phyloP scores from a whole-genome alignment of 2,888 invertebrate species.

The Eretmocerus hayati region DNA sequence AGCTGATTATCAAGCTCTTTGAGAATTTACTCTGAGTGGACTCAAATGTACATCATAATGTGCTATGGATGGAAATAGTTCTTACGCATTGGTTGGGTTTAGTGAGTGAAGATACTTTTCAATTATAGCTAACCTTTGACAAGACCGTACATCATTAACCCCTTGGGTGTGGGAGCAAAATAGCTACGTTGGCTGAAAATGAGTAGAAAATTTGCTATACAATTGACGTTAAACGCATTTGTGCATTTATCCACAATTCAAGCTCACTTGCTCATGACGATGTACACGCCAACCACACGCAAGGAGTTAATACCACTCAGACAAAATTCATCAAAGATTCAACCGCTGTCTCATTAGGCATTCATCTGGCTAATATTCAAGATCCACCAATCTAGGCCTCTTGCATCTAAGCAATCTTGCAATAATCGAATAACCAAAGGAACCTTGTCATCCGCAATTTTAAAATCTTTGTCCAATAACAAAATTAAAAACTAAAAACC shows the following conservation, averaged over 20 bases:
- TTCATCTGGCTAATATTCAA: constrained; percentile 10
- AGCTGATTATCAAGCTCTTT: too few relatives aligned
- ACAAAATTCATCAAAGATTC: constrained; percentile 21
- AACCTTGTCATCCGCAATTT: too few relatives aligned
- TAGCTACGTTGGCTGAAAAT: constrained; percentile 25
- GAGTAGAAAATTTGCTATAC: constrained; percentile 18
- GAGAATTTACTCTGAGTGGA: too few relatives aligned
- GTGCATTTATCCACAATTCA: constrained; percentile 23
- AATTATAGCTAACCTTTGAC: constrained; percentile 18
- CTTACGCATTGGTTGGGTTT: constrained; percentile 14
- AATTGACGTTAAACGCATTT: constrained; percentile 16
- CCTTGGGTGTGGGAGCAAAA: constrained; percentile 26
- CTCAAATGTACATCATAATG: too few relatives aligned
- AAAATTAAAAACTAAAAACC: too few relatives aligned
- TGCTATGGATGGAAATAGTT: not conserved
- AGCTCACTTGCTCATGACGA: constrained; percentile 25
- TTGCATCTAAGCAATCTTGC: too few relatives aligned
- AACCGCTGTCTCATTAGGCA: constrained; percentile 12
- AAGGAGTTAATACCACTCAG: constrained; percentile 23
- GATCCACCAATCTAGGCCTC: too few relatives aligned
- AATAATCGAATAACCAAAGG: too few relatives aligned
- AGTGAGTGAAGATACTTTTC: constrained; percentile 17
- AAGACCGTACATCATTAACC: constrained; percentile 23
- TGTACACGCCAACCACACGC: constrained; percentile 23
- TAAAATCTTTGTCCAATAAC: too few relatives aligned